Percentiles rank a stretch among this genome's conserved stretches.
phyloP scores from a whole-genome alignment of 2,888 invertebrate genomes.

The Epinotia demarniana region DNA sequence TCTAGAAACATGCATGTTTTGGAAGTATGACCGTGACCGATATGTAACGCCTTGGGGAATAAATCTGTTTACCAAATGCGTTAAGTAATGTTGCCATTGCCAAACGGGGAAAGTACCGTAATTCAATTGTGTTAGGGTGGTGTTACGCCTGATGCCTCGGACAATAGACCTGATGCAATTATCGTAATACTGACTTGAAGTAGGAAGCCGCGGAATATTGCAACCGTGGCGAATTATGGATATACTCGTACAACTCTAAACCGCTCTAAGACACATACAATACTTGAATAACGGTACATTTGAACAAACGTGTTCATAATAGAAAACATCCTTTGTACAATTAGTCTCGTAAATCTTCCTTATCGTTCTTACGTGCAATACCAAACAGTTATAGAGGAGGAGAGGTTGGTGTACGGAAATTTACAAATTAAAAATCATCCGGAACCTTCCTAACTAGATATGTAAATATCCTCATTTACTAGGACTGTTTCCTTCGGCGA shows the following conservation, averaged over 20 bases:
- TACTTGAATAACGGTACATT: neutral
- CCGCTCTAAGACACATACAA: neutral
- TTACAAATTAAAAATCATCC: neutral
- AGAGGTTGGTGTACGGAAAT: neutral
- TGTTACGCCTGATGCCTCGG: slow-evolving; percentile 11
- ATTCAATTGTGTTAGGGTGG: slow-evolving; percentile 22
- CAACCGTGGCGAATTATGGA: slow-evolving; percentile 5
- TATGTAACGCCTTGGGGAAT: slow-evolving; percentile 20
- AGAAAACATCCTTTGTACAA: neutral
- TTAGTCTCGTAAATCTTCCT: neutral
- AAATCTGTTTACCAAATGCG: slow-evolving; percentile 14
- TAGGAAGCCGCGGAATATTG: slow-evolving; percentile 3
- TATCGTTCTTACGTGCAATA: neutral
- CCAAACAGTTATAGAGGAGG: neutral
- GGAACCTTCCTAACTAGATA: slow-evolving; percentile 18
- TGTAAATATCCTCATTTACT: slow-evolving; percentile 23
- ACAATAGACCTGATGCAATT: slow-evolving; percentile 32
- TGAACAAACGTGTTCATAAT: neutral
- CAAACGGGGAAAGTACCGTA: slow-evolving; percentile 25
- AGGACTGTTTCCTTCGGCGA: slow-evolving; percentile 19
- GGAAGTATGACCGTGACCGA: slow-evolving; percentile 34
- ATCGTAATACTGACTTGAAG: slow-evolving; percentile 14
- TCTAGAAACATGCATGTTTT: neutral
- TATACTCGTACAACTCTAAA: neutral
- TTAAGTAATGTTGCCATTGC: slow-evolving; percentile 17